These are phyloP conservation scores for Drosophila picticornis DNA, from an alignment of 2,888 invertebrate genomes.

Conservation along the genomic window DNA sequence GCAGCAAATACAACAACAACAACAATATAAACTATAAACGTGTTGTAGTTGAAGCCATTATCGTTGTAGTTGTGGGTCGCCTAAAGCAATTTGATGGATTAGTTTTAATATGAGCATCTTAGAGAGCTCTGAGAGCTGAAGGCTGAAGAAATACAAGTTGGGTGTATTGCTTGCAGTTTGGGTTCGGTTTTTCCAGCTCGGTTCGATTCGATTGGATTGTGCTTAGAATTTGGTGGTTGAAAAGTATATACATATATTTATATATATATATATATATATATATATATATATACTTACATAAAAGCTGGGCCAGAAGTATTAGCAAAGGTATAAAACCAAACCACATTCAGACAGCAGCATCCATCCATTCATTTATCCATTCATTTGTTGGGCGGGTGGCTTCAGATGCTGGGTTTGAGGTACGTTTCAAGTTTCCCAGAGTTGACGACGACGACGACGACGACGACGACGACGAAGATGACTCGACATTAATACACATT, in stretches of 20 bases:
- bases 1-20: conserved; percentile 21
- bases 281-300: conserved; percentile 21
- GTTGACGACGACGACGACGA: conserved; percentile 64
- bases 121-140: conserved; percentile 23
- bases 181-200: conserved; percentile 39
- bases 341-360: conserved; percentile 44
- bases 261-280: conserved; percentile 33
- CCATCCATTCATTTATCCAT: conserved; percentile 7
- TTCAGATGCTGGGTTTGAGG: conserved; percentile 28
- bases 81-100: conserved; percentile 77
- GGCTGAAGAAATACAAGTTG: conserved; percentile 50
- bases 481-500: conserved; percentile 76
- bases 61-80: conserved; percentile 70
- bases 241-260: conserved; percentile 46
- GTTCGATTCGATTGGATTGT: conserved; percentile 36
- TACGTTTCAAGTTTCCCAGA: conserved; percentile 51
- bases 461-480: conserved; percentile 65
- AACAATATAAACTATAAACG: conserved; percentile 53
- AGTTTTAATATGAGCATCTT: conserved; percentile 68
- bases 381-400: conserved; percentile 7
- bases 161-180: conserved; percentile 60
- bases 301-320: conserved; percentile 49
- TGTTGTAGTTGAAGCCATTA: conserved; percentile 72
- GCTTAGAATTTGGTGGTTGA: conserved; percentile 64
- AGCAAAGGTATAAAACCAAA: conserved; percentile 72